Conservation (phyloP, 2,113 vertebrate species). For the Phodopus roborovskii region DNA sequence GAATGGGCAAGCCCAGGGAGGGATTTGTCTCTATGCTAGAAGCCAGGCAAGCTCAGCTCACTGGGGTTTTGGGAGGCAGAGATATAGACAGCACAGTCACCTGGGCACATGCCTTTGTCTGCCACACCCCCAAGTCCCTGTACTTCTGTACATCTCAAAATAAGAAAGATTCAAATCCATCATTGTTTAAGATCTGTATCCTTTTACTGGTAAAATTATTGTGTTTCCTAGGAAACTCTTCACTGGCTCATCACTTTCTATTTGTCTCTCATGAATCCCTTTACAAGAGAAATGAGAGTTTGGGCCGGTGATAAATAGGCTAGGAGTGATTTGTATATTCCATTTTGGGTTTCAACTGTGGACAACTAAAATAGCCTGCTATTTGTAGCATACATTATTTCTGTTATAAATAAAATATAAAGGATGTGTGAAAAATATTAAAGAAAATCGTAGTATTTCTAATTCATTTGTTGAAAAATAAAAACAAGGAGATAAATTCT, state of each 20-base stretch:
- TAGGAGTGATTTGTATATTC: not conserved
- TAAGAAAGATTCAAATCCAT: not conserved
- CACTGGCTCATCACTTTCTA: not conserved
- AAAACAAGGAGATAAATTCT: not conserved
- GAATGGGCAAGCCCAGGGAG: not conserved
- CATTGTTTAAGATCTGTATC: not conserved
- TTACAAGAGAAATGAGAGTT: not conserved
- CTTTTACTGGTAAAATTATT: not conserved
- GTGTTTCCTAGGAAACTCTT: not conserved
- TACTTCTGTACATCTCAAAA: not conserved
- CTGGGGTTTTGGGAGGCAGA: not conserved
- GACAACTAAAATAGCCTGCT: slow-evolving; percentile 18
- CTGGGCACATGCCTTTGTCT: not conserved
- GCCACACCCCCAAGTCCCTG: too few relatives aligned
- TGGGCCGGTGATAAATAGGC: not conserved
- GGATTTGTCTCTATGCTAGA: not conserved
- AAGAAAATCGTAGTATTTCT: not conserved
- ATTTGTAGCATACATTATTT: not conserved
- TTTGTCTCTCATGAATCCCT: not conserved
- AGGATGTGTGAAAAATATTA: not conserved
- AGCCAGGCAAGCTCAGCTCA: not conserved
- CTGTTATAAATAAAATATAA: not conserved
- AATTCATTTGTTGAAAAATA: slow-evolving; percentile 35
- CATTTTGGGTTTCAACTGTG: not conserved
- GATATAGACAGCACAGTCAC: not conserved